Evolutionary conservation across 2,888 invertebrate species (phyloP).

Genomic region (Pristionchus japonicus): DNA sequence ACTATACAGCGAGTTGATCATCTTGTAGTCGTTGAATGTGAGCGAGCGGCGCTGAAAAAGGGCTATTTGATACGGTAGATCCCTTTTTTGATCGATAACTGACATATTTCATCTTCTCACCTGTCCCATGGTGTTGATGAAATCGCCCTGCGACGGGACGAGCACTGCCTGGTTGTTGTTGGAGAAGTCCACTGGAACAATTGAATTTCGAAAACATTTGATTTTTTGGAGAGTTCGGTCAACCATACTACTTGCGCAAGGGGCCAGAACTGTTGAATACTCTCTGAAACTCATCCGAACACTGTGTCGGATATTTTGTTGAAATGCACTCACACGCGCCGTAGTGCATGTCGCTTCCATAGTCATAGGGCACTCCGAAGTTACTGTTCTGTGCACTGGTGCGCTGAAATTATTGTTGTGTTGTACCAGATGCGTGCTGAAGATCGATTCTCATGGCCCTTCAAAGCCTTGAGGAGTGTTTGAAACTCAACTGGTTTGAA

Average conservation of each 20-base stretch:
- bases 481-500: not conserved
- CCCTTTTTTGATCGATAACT: too few relatives aligned
- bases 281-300: too few relatives aligned
- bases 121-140: conserved; percentile 32
- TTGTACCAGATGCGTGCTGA: not conserved
- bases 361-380: conserved; percentile 21
- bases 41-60: conserved; percentile 18
- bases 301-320: too few relatives aligned
- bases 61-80: too few relatives aligned
- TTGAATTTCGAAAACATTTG: too few relatives aligned
- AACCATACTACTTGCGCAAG: too few relatives aligned
- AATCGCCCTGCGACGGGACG: not conserved
- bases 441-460: not conserved
- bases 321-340: not conserved
- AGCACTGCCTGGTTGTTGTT: not conserved
- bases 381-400: conserved; percentile 2
- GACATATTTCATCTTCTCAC: too few relatives aligned
- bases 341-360: conserved; percentile 34
- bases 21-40: conserved; percentile 40
- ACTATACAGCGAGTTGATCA: conserved; percentile 27
- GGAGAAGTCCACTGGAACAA: conserved; percentile 18
- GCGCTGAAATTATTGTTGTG: not conserved
- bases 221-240: too few relatives aligned
- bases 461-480: not conserved
- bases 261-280: too few relatives aligned